These are phyloP conservation scores for Aphelinus certus DNA, from an alignment of 1,140 invertebrate genomes.

Conservation along the genomic window DNA sequence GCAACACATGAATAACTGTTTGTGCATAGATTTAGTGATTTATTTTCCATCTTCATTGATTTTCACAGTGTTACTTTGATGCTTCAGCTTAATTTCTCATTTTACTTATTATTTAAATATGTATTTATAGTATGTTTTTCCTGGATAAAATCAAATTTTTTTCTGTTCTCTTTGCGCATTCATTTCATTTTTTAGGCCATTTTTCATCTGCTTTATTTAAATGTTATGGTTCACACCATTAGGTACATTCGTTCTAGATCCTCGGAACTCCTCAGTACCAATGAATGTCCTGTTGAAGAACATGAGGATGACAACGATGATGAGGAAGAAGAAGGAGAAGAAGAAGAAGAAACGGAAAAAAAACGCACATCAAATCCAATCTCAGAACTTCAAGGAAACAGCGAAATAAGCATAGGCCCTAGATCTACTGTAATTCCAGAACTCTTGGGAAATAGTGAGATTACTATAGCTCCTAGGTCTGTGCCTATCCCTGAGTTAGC, in stretches of 20 bases:
- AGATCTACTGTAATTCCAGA: constrained; percentile 36
- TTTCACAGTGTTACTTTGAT: background rate
- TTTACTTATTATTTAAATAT: background rate
- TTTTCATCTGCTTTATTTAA: constrained; percentile 33
- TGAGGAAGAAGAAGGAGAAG: constrained; percentile 22
- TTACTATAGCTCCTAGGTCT: too few species aligned
- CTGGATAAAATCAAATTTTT: background rate
- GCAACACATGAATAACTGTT: background rate
- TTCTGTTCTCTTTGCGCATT: constrained; percentile 28
- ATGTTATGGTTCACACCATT: constrained; percentile 34
- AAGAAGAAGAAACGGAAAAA: constrained; percentile 40
- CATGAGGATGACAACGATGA: constrained; percentile 32
- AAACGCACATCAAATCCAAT: constrained; percentile 25
- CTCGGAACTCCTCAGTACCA: constrained; percentile 38
- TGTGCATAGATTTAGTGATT: background rate
- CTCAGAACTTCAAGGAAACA: constrained; percentile 1
- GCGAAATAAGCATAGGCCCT: too few species aligned
- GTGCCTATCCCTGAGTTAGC: constrained; percentile 43
- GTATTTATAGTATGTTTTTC: background rate
- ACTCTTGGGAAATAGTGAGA: too few species aligned
- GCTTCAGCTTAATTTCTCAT: background rate
- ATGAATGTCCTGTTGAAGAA: constrained; percentile 40
- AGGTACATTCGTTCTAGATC: constrained; percentile 50
- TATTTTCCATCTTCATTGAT: too few species aligned
- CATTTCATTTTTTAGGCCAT: constrained; percentile 19